These are phyloP conservation scores for Drosophila setifemur DNA, from an alignment of 1,140 invertebrate species.

Conservation along the genomic window DNA sequence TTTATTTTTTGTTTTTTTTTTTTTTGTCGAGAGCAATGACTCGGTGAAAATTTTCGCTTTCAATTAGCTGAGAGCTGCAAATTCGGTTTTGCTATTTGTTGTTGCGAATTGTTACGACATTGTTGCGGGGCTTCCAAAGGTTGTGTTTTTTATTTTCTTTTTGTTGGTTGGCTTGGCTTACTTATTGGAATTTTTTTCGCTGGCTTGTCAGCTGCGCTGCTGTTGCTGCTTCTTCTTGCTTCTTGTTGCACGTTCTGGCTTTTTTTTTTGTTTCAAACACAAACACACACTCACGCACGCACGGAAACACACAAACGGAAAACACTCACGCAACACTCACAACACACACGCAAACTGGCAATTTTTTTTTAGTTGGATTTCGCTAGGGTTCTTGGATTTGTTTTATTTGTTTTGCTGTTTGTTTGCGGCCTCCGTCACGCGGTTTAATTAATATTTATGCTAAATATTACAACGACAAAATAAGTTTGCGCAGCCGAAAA, in stretches of 20 bases:
- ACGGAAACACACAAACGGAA: constrained; percentile 5
- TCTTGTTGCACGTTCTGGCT: constrained; percentile 55
- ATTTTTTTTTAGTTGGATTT: constrained; percentile 32
- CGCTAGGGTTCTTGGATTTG: not conserved
- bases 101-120: constrained; percentile 50
- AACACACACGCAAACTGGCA: no score
- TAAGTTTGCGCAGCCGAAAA: constrained; percentile 54
- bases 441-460: constrained; percentile 59
- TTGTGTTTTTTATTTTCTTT: constrained; percentile 29
- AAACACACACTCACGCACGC: constrained; percentile 8
- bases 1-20: constrained; percentile 22
- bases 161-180: constrained; percentile 19
- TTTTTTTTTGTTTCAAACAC: constrained; percentile 21
- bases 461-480: constrained; percentile 66
- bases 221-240: constrained; percentile 42
- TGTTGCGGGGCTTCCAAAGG: constrained; percentile 39
- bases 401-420: constrained; percentile 28
- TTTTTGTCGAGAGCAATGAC: constrained; percentile 62
- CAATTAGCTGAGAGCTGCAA: constrained; percentile 62
- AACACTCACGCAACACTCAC: constrained; percentile 39
- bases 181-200: constrained; percentile 35
- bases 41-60: constrained; percentile 49
- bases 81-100: constrained; percentile 24
- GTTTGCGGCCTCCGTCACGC: constrained; percentile 22
- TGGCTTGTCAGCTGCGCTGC: constrained; percentile 48